Evolutionary conservation across 2,113 vertebrate genomes (phyloP), one percentile per base, ranked within the genome.

Genomic region (Eulemur rufifrons): DNA sequence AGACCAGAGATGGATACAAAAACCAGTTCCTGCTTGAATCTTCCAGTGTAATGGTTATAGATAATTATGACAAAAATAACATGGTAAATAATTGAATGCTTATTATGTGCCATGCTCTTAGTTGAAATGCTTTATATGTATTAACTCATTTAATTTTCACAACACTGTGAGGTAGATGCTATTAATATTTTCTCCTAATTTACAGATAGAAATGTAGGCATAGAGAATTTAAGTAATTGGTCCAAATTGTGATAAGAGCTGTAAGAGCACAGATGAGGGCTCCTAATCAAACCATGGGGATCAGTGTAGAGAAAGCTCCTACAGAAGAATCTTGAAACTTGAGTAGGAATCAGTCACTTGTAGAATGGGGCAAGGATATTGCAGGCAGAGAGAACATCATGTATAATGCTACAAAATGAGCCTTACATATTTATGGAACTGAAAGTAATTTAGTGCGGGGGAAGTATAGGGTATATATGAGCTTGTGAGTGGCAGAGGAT

Each of bases 271-370:
- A 87, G 37, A 96, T 66, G 39, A 95, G 11, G 42, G 13, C 29
- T 71, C 11, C 56, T 69, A 17, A 64, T 86, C 18, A 74, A 91
- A 85, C 29, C n/a, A 27, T 25, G 14, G 15, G 47, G 71, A 12
- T 81, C 37, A n/a, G 32, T 68, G 23, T 54, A 83, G 77, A 88
- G 69, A 84, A 82, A 20, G 34, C 71, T 42, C 17, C 32, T 71
- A 27, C 42, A 89, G n/a, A n/a, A 84, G 86, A 80, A 69, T 91
- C 47, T 91, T 93, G 47, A 96, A 68, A 88, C 80, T 84, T 88
- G 77, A 88, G 61, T 80, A 88, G 82, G 37, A 95, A 83, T 85
- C 91, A 83, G 80, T 89, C 61, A 92, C 76, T 42, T 90, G 25
- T 91, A 80, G 89, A 93, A 83, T 87, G 76, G 66, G 8, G 13